Base-by-base conservation (phyloP, 2,888 invertebrate genomes). In the Taenaris catops region DNA sequence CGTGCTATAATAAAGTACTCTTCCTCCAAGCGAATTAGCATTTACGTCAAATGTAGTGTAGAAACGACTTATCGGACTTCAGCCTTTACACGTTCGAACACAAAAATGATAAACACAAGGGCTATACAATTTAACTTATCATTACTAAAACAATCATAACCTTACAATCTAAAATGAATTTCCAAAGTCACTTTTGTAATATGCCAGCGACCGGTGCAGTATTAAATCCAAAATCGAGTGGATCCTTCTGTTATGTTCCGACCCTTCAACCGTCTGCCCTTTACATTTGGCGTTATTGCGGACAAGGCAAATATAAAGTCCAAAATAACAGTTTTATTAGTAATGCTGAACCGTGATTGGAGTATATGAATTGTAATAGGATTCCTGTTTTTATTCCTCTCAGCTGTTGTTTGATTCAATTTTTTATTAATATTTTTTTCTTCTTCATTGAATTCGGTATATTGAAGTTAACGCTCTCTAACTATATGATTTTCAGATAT, bases 301-400 rank as follows among this genome's bases (percentile, higher is more conserved):
- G 32, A 25, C 19, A 27, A 25, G 17, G 12, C 41, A 38, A 37
- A 41, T 34, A 32, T 23, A 33, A 34, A 44, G 34, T 27, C 19
- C 38, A 47, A 41, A 44, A 46, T 26, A 44, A 41, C 43, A 43
- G 34, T 39, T 39, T 41, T 40, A 44, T 39, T 34, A 29, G 24
- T 41, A 34, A 31, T 34, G 25, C 44, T 14, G 29, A 32, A 25
- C 46, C 28, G 38, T 46, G 41, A 50, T 46, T 39, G 44, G 46
- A 35, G 43, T 41, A 38, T 48, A 43, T 41, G 46, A 36, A 46
- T 43, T 38, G 42, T 46, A 50, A 48, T 48, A 44, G 46, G 42
- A 41, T 46, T 36, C 40, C 44, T 48, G 49, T 48, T 46, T 44
- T 42, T 34, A 41, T 46, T 46, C 34, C 26, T 23, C 26, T 34